phyloP scores from a whole-genome alignment of 2,113 vertebrate species.

The Thymallus thymallus region DNA sequence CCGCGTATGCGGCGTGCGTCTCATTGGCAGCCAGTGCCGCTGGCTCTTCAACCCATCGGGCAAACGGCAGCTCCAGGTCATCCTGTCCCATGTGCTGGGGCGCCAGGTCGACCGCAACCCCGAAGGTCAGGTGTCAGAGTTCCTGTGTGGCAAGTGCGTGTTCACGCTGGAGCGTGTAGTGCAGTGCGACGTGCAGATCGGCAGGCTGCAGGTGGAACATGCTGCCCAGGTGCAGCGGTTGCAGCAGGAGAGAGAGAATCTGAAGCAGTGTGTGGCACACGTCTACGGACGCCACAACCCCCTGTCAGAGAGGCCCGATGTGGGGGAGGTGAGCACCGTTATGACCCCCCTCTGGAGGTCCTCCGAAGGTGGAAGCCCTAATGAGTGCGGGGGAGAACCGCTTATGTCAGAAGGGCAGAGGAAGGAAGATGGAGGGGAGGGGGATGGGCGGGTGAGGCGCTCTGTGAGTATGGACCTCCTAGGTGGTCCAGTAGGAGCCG shows the following conservation, averaged over 20 bases:
- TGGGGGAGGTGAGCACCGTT: slow-evolving; percentile 14
- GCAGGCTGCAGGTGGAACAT: slow-evolving; percentile 62
- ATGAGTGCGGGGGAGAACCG: slow-evolving; percentile 14
- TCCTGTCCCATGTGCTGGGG: slow-evolving; percentile 72
- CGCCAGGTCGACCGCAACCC: slow-evolving; percentile 68
- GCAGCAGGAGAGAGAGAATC: slow-evolving; percentile 63
- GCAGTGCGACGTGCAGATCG: slow-evolving; percentile 64
- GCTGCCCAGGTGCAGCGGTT: slow-evolving; percentile 60
- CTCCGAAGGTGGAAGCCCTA: slow-evolving; percentile 27
- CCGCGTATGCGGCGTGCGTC: slow-evolving; percentile 65
- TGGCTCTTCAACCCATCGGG: slow-evolving; percentile 74
- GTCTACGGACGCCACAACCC: slow-evolving; percentile 71
- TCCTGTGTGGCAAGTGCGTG: slow-evolving; percentile 76
- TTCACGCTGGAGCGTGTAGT: slow-evolving; percentile 74
- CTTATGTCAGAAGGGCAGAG: slow-evolving; percentile 28
- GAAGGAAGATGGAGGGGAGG: slow-evolving; percentile 23
- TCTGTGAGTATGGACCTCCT: slow-evolving; percentile 69
- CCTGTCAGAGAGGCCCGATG: not conserved
- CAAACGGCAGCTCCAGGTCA: slow-evolving; percentile 66
- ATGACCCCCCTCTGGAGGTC: slow-evolving; percentile 24
- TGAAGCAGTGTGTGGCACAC: slow-evolving; percentile 67
- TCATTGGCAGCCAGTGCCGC: slow-evolving; percentile 70
- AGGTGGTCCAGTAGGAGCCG: slow-evolving; percentile 26
- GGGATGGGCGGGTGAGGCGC: slow-evolving; percentile 52
- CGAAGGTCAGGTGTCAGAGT: slow-evolving; percentile 58